Conservation (phyloP, 2,797 vertebrate species). For the Lagorchestes hirsutus region DNA sequence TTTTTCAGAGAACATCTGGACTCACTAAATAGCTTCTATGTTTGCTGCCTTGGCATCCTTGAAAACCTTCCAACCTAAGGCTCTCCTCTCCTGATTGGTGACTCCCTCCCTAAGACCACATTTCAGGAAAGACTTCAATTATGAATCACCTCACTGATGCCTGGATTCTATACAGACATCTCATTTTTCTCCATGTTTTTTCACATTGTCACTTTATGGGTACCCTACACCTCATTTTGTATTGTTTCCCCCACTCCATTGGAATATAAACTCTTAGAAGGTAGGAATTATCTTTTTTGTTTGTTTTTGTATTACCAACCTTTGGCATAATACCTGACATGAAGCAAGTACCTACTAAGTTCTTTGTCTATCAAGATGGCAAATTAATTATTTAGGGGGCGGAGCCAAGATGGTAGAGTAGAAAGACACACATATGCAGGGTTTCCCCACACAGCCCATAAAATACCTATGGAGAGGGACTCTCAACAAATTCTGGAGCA, state of each 20-base stretch:
- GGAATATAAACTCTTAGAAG: background rate
- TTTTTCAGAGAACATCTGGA: background rate
- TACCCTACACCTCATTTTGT: background rate
- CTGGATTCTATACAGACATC: background rate
- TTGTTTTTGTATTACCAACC: background rate
- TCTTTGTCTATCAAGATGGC: background rate
- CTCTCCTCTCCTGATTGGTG: background rate
- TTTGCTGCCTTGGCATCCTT: background rate
- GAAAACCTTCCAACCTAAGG: background rate
- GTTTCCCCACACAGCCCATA: no score
- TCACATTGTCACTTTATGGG: background rate
- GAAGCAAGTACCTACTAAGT: background rate
- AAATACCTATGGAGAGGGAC: no score
- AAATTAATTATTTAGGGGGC: background rate
- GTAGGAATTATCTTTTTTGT: background rate
- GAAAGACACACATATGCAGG: no score
- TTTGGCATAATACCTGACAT: background rate
- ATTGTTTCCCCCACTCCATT: background rate
- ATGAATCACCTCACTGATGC: background rate
- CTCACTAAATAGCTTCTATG: background rate
- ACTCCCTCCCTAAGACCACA: background rate
- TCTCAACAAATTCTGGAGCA: no score
- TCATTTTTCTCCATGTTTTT: background rate
- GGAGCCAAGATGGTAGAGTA: no score
- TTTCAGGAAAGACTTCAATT: background rate